Percentiles rank a stretch among this genome's conserved stretches.
Evolutionary conservation across 2,113 vertebrate genomes (phyloP).

Genomic region (Coreoperca whiteheadi): DNA sequence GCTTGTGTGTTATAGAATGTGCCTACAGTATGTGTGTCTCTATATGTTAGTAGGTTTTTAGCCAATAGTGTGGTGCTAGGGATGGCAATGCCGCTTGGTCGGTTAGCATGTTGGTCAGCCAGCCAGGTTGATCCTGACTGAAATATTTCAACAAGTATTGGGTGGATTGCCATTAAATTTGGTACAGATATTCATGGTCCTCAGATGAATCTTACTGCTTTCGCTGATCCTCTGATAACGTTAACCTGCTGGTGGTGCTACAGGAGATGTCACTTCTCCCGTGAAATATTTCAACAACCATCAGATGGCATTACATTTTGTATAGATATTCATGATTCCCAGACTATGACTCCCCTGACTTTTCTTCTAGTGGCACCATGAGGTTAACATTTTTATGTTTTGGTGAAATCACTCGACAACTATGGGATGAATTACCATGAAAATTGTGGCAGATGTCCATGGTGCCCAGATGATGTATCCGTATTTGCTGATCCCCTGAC

Average conservation of each 20-base stretch:
- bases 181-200: not conserved
- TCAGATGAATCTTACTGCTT: not conserved
- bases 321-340: too few relatives aligned
- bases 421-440: too few relatives aligned
- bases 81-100: not conserved
- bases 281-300: not conserved
- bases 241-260: too few relatives aligned
- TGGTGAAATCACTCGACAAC: too few relatives aligned
- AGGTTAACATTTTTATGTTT: too few relatives aligned
- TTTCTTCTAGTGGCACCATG: too few relatives aligned
- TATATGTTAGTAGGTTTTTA: constrained; percentile 3
- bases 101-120: not conserved
- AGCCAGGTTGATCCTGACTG: not conserved
- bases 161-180: not conserved
- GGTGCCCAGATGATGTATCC: not conserved
- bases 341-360: too few relatives aligned
- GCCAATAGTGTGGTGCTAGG: not conserved
- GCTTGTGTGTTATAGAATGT: not conserved
- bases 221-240: not conserved
- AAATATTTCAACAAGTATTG: not conserved
- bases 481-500: too few relatives aligned
- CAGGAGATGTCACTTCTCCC: not conserved
- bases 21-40: constrained; percentile 1
- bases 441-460: not conserved
- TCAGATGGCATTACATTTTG: too few relatives aligned